A percentile compares a stretch with the other conserved stretches of the same genome.
phyloP scores from a whole-genome alignment of 2,797 vertebrate genomes.

The Oreonectes daqikongensis region DNA sequence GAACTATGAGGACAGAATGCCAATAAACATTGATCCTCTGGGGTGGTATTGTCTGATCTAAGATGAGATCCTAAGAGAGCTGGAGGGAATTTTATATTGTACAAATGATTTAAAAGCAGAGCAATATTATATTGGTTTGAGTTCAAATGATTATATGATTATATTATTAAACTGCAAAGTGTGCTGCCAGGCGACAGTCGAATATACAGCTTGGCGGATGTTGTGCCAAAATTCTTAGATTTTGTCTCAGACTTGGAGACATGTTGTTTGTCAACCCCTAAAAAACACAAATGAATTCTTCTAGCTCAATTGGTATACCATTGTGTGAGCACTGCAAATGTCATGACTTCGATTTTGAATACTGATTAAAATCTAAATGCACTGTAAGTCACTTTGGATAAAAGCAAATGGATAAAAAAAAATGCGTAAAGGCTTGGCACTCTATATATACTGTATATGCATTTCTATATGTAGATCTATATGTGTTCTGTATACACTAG shows the following conservation, averaged over 20 bases:
- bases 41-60: not conserved
- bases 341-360: not conserved
- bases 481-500: not conserved
- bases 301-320: not conserved
- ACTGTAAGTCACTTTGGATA: not conserved
- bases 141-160: too few relatives aligned
- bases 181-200: too few relatives aligned
- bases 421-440: too few relatives aligned
- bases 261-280: too few relatives aligned
- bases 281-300: too few relatives aligned
- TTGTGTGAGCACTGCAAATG: not conserved
- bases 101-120: not conserved
- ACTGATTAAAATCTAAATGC: not conserved
- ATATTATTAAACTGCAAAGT: too few relatives aligned
- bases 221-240: too few relatives aligned
- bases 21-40: constrained; percentile 2
- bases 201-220: too few relatives aligned
- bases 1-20: not conserved
- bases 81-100: not conserved
- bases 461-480: not conserved
- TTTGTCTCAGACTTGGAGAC: too few relatives aligned
- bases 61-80: not conserved
- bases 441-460: not conserved
- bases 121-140: too few relatives aligned
- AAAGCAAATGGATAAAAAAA: not conserved